Percentiles rank a stretch among this genome's conserved stretches.
Evolutionary conservation across 1,140 invertebrate species (phyloP).

Genomic region (Drosophila sulfurigaster): DNA sequence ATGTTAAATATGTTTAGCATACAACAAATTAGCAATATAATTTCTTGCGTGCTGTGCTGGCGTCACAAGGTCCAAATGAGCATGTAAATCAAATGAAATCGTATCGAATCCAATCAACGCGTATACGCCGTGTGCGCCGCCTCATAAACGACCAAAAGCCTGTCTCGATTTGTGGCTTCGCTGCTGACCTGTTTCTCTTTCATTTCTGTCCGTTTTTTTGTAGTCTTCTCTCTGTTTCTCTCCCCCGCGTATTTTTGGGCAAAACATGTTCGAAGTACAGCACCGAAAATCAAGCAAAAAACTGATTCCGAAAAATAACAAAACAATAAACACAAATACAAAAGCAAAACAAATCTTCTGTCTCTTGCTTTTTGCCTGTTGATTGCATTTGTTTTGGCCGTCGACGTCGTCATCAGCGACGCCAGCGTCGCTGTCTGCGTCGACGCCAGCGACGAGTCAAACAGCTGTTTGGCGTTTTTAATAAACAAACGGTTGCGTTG

Average conservation of each 20-base stretch:
- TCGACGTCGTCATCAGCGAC: background rate
- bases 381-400: constrained; percentile 47
- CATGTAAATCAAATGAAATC: constrained; percentile 80
- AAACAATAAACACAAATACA: constrained; percentile 3
- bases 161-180: constrained; percentile 28
- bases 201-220: background rate
- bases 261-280: constrained; percentile 38
- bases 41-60: constrained; percentile 36
- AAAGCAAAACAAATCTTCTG: constrained; percentile 20
- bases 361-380: constrained; percentile 36
- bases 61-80: constrained; percentile 61
- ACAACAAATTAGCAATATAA: constrained; percentile 59
- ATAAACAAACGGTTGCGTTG: constrained; percentile 72
- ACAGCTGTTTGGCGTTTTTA: constrained; percentile 74
- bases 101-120: constrained; percentile 69
- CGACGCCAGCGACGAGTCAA: constrained; percentile 38
- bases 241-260: background rate
- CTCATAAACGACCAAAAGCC: constrained; percentile 52
- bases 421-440: constrained; percentile 1
- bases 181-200: constrained; percentile 62
- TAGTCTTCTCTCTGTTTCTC: background rate
- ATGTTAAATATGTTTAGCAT: constrained; percentile 28
- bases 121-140: constrained; percentile 57
- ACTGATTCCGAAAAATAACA: background rate
- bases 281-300: constrained; percentile 2